Percentiles rank a stretch among this genome's conserved stretches.
Conservation (phyloP, 2,888 invertebrate species). For the Iselma pallidipennis region DNA sequence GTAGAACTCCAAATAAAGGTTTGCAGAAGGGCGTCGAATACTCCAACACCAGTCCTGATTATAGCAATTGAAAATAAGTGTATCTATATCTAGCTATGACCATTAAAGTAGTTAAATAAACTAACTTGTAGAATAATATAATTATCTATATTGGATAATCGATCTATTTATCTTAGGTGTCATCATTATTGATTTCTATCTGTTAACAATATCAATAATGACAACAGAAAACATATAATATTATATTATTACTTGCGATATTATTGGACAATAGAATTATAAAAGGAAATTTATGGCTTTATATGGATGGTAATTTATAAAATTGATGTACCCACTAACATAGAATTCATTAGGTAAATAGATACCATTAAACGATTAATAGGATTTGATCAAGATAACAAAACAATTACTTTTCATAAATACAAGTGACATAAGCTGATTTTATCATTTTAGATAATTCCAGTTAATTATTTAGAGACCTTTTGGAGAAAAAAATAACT, state of each 20-base stretch:
- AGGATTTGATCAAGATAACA: background rate
- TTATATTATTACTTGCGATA: background rate
- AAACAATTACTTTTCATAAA: background rate
- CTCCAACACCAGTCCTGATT: no score
- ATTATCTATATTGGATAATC: background rate
- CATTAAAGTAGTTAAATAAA: background rate
- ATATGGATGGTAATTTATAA: background rate
- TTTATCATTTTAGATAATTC: background rate
- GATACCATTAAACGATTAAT: constrained; percentile 6
- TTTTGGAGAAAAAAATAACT: no score
- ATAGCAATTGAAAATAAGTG: no score
- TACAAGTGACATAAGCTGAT: background rate
- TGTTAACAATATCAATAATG: background rate
- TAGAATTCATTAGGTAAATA: background rate
- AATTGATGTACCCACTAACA: background rate
- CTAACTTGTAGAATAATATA: background rate
- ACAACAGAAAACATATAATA: background rate
- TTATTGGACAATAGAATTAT: background rate
- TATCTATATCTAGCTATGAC: no score
- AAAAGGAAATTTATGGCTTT: background rate
- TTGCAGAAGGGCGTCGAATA: no score
- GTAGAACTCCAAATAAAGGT: no score
- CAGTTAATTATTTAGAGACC: background rate
- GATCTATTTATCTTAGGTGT: background rate
- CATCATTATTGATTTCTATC: background rate